These are phyloP conservation scores for Orthosia cruda DNA, from an alignment of 2,888 invertebrate genomes.

Conservation along the genomic window DNA sequence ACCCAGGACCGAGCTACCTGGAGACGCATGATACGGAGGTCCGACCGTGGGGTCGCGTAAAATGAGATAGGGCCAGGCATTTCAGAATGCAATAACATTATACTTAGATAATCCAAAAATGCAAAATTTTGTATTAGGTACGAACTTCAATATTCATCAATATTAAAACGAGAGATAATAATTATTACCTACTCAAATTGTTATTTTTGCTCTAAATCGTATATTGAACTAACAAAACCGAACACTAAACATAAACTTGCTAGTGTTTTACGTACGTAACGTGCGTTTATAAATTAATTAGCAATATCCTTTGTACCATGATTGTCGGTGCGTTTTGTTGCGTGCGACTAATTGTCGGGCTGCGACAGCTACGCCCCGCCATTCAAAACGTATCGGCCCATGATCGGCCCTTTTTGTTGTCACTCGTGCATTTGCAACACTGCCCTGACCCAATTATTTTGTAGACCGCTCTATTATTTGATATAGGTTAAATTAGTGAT, in stretches of 20 bases:
- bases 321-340: slow-evolving; percentile 70
- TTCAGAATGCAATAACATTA: no score
- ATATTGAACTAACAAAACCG: slow-evolving; percentile 2
- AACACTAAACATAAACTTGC: slow-evolving; percentile 16
- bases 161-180: background rate
- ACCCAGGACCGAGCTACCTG: no score
- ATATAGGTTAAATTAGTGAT: slow-evolving; percentile 3
- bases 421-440: slow-evolving; percentile 39
- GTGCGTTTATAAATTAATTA: slow-evolving; percentile 54
- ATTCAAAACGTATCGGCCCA: slow-evolving; percentile 73
- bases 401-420: slow-evolving; percentile 67
- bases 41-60: no score
- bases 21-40: no score
- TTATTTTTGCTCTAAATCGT: background rate
- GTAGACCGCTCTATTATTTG: slow-evolving; percentile 8
- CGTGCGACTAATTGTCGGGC: slow-evolving; percentile 75
- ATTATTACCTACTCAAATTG: background rate
- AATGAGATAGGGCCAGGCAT: no score
- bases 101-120: no score
- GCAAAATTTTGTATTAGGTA: no score
- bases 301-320: slow-evolving; percentile 63
- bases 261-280: slow-evolving; percentile 8
- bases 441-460: slow-evolving; percentile 50
- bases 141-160: no score
- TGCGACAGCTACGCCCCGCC: slow-evolving; percentile 57